Evolutionary conservation across 2,113 vertebrate genomes (phyloP), one percentile per base, ranked within the genome.

Genomic region (Brachyistius frenatus): DNA sequence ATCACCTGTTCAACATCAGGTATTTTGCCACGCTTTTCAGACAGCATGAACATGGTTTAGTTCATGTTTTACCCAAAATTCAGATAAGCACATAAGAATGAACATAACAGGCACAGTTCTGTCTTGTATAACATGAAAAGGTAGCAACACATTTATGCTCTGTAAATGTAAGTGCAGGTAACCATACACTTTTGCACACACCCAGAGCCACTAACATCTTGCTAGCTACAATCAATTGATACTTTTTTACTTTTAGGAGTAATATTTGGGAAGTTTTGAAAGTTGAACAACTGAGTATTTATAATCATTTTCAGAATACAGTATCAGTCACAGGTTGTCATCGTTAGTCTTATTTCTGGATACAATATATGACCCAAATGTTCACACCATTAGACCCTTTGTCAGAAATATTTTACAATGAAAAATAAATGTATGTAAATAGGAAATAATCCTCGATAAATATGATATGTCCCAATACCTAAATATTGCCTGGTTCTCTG

Each of bases 1-100:
- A 92, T 80, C 94, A 97, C 76, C 84, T 96, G 16, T 95, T 94
- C 85, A 92, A 96, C 1, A 77, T 94, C 77, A 95, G 95, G 98
- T 98, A 86, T 47, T 46, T 32, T 23, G 4, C 16, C 32, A 16
- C 14, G 30, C 16, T 6, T 33, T 72, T 41, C 3, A 11, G 15
- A 32, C 36, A 49, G 31, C 16, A 37, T 44, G 41, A 44, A 44
- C 1, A 13, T 44, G 41, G 2, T 44, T 44, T 44, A 44, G 4
- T 44, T 44, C n/a, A 49, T 31, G 6, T 30, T 13, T 4, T 56
- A 30, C 33, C 31, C 5, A 11, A 23, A 36, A 5, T 7, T 31
- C 39, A 36, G 11, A 49, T 46, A 6, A 44, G 15, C 44, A 41
- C 31, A 53, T 55, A 5, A 8, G 9, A 41, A 61, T 52, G 31